Evolutionary conservation across 2,888 invertebrate genomes (phyloP).

Genomic region (Maniola hyperantus): DNA sequence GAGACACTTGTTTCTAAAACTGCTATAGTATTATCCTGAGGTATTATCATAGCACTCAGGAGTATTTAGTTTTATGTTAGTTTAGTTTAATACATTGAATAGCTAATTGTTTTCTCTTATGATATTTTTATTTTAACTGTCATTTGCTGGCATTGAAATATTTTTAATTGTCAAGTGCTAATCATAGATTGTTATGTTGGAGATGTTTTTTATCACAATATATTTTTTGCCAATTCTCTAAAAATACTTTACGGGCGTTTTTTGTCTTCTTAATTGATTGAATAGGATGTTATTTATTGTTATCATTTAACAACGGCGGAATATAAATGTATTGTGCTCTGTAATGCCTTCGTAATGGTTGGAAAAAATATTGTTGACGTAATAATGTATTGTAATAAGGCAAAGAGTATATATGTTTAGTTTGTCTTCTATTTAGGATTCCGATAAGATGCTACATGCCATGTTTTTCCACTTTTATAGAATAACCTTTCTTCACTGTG

Average conservation of each 20-base stretch:
- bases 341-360: slow-evolving; percentile 11
- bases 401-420: background rate
- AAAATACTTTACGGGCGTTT: slow-evolving; percentile 21
- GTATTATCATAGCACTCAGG: background rate
- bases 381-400: slow-evolving; percentile 10
- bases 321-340: slow-evolving; percentile 1
- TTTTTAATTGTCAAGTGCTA: slow-evolving; percentile 29
- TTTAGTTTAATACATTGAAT: too few relatives aligned
- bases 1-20: background rate
- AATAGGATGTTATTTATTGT: slow-evolving; percentile 32
- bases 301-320: slow-evolving; percentile 15
- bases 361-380: slow-evolving; percentile 15
- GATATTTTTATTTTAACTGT: background rate
- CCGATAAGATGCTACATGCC: too few relatives aligned
- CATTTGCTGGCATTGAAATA: too few relatives aligned
- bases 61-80: background rate
- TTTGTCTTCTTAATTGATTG: slow-evolving; percentile 25
- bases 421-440: too few relatives aligned
- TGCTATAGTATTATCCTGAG: background rate
- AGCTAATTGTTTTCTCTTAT: background rate
- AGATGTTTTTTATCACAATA: slow-evolving; percentile 24
- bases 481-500: too few relatives aligned
- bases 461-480: too few relatives aligned
- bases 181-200: slow-evolving; percentile 27
- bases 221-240: slow-evolving; percentile 12